Evolutionary conservation across 2,888 invertebrate genomes (phyloP).

Genomic region (Agrypnus murinus): DNA sequence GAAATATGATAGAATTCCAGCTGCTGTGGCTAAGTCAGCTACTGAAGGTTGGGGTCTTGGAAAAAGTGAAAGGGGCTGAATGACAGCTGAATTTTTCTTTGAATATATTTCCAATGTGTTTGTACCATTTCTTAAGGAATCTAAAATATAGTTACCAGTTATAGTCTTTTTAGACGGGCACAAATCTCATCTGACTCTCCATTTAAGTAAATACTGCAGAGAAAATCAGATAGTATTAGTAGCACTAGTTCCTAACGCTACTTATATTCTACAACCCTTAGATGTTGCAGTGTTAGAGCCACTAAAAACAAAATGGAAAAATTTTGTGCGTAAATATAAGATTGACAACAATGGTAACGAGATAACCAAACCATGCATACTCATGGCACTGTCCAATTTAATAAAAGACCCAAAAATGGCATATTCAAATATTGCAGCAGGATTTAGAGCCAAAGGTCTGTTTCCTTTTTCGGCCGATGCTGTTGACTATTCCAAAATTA

Average conservation of each 20-base stretch:
- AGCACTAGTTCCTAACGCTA: slow-evolving; percentile 64
- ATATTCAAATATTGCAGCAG: too few relatives aligned
- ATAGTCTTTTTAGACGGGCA: slow-evolving; percentile 67
- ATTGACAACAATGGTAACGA: neutral
- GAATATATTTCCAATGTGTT: slow-evolving; percentile 26
- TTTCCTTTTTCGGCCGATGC: neutral
- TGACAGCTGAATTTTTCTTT: slow-evolving; percentile 5
- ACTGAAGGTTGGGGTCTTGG: slow-evolving; percentile 5
- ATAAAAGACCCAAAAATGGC: too few relatives aligned
- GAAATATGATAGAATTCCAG: slow-evolving; percentile 6
- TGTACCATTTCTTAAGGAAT: slow-evolving; percentile 45
- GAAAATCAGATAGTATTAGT: slow-evolving; percentile 63
- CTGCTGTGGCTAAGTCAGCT: neutral
- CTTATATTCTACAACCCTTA: slow-evolving; percentile 66
- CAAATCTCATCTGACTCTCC: slow-evolving; percentile 63
- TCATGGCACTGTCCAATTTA: too few relatives aligned
- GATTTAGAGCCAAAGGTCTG: neutral
- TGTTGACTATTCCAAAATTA: neutral
- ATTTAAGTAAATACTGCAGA: slow-evolving; percentile 64
- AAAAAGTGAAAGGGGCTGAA: slow-evolving; percentile 6
- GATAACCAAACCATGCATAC: neutral
- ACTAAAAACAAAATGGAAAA: slow-evolving; percentile 62
- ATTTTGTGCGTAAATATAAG: slow-evolving; percentile 45
- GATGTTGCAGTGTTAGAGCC: slow-evolving; percentile 65
- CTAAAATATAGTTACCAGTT: slow-evolving; percentile 62